Evolutionary conservation across 2,113 vertebrate species (phyloP), one percentile per base, ranked within the genome.

Genomic region (Trinectes maculatus): DNA sequence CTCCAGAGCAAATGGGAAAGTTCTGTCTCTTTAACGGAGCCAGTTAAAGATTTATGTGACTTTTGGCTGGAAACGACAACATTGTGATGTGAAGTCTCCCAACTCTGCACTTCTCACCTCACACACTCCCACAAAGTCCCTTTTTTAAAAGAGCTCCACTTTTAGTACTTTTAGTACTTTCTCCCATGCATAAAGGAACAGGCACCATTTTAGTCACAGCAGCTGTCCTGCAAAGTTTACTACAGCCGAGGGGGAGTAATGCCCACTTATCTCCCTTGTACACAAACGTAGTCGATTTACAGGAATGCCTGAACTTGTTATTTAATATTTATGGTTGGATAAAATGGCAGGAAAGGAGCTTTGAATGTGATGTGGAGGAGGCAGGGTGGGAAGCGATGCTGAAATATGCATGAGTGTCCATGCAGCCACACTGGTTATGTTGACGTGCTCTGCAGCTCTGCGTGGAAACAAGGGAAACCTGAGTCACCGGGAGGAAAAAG

Each of bases 21-120:
- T 82, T 80, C 65, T 90, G 86, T 90, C 85, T 18, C 34, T 15
- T 72, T 22, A n/a, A n/a, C n/a, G n/a, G n/a, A n/a, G n/a, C n/a
- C n/a, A n/a, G 46, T 90, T 63, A 89, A 92, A 88, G 42, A 86
- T 91, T 84, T 25, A 91, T 84, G n/a, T 53, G 49, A 68, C 67
- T 71, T 74, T 77, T 75, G 34, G 66, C 19, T 55, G 0, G 44
- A 79, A 68, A 54, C 12, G 58, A 57, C 64, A 58, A 85, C 65
- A 58, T 28, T 7, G 48, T 15, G 13, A 74, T 66, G n/a, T n/a
- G 47, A 67, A 74, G 29, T 65, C 51, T 61, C 47, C 52, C 57
- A 36, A 13, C 71, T 8, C 31, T 54, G 71, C 67, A 59, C 69
- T 74, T 76, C 46, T 63, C 57, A 77, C 71, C 62, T 70, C 40